Base-by-base conservation (phyloP, 2,113 vertebrate genomes). In the Mus spicilegus region DNA sequence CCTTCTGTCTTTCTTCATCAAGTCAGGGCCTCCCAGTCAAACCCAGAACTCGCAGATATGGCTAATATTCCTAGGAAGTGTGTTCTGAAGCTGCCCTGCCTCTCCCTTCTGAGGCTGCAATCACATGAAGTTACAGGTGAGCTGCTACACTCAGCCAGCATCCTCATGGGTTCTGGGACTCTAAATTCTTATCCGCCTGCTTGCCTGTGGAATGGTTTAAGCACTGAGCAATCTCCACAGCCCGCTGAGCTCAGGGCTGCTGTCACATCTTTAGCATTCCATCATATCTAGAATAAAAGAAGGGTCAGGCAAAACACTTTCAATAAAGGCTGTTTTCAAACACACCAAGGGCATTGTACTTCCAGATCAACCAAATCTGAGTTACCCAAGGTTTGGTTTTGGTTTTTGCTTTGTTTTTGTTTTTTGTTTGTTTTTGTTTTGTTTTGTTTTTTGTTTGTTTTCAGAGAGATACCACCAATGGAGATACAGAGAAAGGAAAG, bases 311-410 rank as follows among this genome's bases (percentile, higher is more conserved):
- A 39, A 58, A 58, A 65, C 26, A 7, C 39, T 69, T 86, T 49
- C 30, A 86, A 65, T 36, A 36, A 69, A 67, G 28, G 4, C 16
- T 67, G 26, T 46, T 33, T 20, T 86, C 56, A 67, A 65, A 49
- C 84, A 69, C 42, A 36, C 67, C 33, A 42, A 12, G 8, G 11
- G 11, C 30, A 54, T 7, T 69, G 39, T 61, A 94, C 81, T 46
- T 91, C 72, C 69, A 92, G 30, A 28, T 89, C 86, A 86, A 72
- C 63, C 76, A 77, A 93, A 58, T 42, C 78, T 70, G 39, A 76
- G 80, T 70, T 39, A 75, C 67, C 16, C 30, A 69, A 69, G 30
- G 67, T 65, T 65, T 65, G 63, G 63, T 10, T 65, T 65, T 65
- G 26, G 63, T 11, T 65, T 65, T 10, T 12, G 65, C 1, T 70